Percentiles rank a stretch among this genome's conserved stretches.
Evolutionary conservation across 2,888 invertebrate species (phyloP).

Genomic region (Theristus sp.): DNA sequence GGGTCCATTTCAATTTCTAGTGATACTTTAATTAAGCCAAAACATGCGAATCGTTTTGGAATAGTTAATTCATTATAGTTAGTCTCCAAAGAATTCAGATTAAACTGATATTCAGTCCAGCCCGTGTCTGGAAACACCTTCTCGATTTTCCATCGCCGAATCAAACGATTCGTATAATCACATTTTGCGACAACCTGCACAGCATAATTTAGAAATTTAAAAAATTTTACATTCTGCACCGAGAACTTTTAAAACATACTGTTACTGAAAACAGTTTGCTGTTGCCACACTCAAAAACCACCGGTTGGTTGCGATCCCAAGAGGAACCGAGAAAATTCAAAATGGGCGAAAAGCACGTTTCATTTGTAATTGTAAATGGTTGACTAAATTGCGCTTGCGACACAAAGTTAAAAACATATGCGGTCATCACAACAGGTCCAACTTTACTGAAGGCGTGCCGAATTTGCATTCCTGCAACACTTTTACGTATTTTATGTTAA

Average conservation of each 20-base stretch:
- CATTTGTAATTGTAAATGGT: not conserved
- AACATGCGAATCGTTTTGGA: not conserved
- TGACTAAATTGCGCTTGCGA: not conserved
- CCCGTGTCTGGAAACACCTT: not conserved
- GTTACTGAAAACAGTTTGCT: not conserved
- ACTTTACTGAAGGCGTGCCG: not conserved
- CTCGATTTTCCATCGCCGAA: not conserved
- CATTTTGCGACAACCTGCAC: too few relatives aligned
- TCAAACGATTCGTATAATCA: not conserved
- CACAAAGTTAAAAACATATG: not conserved
- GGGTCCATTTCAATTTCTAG: not conserved
- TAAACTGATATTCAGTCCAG: not conserved
- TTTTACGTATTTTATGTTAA: too few relatives aligned
- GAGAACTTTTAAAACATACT: too few relatives aligned
- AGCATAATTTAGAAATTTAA: too few relatives aligned
- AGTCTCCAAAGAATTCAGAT: not conserved
- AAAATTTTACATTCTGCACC: too few relatives aligned
- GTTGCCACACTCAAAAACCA: not conserved
- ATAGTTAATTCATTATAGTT: not conserved
- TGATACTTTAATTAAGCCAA: not conserved
- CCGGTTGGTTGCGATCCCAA: not conserved
- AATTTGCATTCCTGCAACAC: not conserved
- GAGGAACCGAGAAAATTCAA: not conserved
- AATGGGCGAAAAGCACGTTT: not conserved
- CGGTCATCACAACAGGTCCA: not conserved